Conservation (phyloP, 1,140 invertebrate genomes). For the Drosophila repleta region DNA sequence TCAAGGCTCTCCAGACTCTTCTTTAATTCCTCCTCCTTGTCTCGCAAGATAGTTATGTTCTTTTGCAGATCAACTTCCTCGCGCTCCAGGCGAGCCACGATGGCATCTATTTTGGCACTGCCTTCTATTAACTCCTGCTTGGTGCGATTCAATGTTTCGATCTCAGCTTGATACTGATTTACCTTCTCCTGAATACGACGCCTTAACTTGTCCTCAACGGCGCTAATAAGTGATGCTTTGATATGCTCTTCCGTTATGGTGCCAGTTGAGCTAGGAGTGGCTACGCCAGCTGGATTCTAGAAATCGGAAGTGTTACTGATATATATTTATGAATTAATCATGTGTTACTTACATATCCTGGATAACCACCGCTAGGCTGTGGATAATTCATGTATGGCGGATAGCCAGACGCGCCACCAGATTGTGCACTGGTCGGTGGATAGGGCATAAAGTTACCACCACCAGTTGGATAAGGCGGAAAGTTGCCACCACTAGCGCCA, state of each 20-base stretch:
- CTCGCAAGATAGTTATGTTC: conserved; percentile 92
- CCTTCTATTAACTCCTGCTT: conserved; percentile 95
- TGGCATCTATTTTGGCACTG: conserved; percentile 92
- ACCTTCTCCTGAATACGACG: conserved; percentile 94
- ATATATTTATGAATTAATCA: background rate
- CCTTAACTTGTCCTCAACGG: conserved; percentile 96
- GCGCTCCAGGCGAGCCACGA: conserved; percentile 91
- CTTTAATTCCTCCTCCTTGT: conserved; percentile 94
- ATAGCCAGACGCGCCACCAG: conserved; percentile 67
- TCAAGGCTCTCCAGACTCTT: conserved; percentile 91
- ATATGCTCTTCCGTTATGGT: conserved; percentile 98
- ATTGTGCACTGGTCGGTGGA: conserved; percentile 41
- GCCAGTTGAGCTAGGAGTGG: conserved; percentile 84
- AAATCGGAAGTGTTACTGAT: background rate
- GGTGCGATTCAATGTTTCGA: conserved; percentile 94
- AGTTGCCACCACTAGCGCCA: conserved; percentile 54
- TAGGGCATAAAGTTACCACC: conserved; percentile 69
- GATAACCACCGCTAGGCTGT: conserved; percentile 81
- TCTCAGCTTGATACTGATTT: conserved; percentile 94
- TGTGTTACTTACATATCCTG: conserved; percentile 77
- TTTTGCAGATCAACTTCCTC: conserved; percentile 95
- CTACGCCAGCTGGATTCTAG: conserved; percentile 59
- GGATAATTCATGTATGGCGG: conserved; percentile 84
- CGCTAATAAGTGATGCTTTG: conserved; percentile 95
- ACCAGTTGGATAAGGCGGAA: conserved; percentile 74